Conservation (phyloP, 2,113 vertebrate genomes). For the Daboia siamensis region DNA sequence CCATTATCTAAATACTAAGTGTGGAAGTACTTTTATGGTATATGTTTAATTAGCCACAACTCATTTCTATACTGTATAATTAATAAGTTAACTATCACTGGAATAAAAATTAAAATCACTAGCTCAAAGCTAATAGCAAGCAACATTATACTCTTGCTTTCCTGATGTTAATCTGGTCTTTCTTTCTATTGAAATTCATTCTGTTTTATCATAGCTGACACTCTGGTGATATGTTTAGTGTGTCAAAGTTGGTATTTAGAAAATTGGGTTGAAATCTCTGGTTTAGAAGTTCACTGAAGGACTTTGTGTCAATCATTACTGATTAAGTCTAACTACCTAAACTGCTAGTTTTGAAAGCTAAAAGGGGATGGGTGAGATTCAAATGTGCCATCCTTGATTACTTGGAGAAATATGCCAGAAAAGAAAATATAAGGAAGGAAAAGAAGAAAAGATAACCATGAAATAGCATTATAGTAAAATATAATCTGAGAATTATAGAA, state of each 20-base stretch:
- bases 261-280: not conserved
- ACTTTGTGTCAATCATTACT: not conserved
- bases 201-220: not conserved
- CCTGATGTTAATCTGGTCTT: not conserved
- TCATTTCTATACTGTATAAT: not conserved
- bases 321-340: not conserved
- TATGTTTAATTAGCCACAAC: not conserved
- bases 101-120: not conserved
- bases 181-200: not conserved
- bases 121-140: not conserved
- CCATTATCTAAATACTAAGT: not conserved
- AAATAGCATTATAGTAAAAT: not conserved
- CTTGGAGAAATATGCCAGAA: not conserved
- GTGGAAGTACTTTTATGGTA: not conserved
- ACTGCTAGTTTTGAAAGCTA: not conserved
- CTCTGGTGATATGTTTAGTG: not conserved
- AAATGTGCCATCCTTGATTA: not conserved
- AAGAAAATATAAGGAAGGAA: not conserved
- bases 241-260: not conserved
- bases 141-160: too few species aligned
- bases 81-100: not conserved
- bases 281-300: not conserved
- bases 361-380: not conserved
- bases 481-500: not conserved
- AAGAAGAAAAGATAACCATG: not conserved